A percentile compares a stretch with the other conserved stretches of the same genome.
Evolutionary conservation across 2,113 vertebrate species (phyloP).

Genomic region (Australoheros scitulus): DNA sequence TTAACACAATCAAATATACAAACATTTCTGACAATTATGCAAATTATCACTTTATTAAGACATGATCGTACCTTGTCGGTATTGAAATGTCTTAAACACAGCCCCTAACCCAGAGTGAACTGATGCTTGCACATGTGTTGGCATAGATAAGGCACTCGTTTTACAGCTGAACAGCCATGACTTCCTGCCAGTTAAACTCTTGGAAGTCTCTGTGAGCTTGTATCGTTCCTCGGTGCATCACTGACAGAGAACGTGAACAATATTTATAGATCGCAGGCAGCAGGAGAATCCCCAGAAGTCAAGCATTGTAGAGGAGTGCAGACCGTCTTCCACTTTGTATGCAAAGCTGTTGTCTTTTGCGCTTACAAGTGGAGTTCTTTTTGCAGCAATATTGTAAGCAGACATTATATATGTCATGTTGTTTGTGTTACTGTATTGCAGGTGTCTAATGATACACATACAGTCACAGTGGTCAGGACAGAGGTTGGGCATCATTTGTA

Average conservation of each 20-base stretch:
- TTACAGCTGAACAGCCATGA: slow-evolving; percentile 43
- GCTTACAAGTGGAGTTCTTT: slow-evolving; percentile 27
- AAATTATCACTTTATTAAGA: not conserved
- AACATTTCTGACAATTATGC: not conserved
- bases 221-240: slow-evolving; percentile 40
- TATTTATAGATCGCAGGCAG: slow-evolving; percentile 70
- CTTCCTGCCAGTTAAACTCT: slow-evolving; percentile 40
- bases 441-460: not conserved
- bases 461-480: not conserved
- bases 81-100: not conserved
- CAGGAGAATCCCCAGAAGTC: slow-evolving; percentile 63
- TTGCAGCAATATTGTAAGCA: slow-evolving; percentile 28
- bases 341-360: slow-evolving; percentile 57
- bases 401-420: not conserved
- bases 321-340: slow-evolving; percentile 62
- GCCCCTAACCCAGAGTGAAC: not conserved
- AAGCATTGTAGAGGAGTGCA: slow-evolving; percentile 43
- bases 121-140: slow-evolving; percentile 46
- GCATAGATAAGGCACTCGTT: slow-evolving; percentile 59
- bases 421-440: not conserved
- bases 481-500: not conserved
- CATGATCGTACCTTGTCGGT: not conserved
- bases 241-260: slow-evolving; percentile 55
- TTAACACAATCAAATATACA: not conserved
- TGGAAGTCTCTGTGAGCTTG: slow-evolving; percentile 51